phyloP scores from a whole-genome alignment of 2,888 invertebrate genomes.

The Dryadula phaetusa region DNA sequence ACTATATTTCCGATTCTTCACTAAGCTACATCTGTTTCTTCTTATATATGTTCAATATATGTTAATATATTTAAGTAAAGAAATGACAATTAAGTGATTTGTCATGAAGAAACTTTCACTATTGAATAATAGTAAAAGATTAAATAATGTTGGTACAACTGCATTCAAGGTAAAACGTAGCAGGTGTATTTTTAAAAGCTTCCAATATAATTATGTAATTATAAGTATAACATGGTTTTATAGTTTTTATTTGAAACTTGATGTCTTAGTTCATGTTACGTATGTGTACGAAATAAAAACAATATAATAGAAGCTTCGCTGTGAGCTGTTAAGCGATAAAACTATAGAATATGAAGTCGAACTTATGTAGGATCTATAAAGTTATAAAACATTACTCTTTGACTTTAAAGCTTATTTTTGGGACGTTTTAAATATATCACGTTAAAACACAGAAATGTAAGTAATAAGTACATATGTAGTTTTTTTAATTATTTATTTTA shows the following conservation, averaged over 20 bases:
- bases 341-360: no score
- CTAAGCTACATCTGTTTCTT: no score
- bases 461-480: no score
- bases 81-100: slow-evolving; percentile 4
- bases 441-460: no score
- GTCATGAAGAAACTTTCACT: slow-evolving; percentile 2
- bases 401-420: no score
- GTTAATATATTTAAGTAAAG: background rate
- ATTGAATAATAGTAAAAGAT: slow-evolving; percentile 14
- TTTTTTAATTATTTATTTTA: no score
- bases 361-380: no score
- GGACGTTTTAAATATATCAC: no score
- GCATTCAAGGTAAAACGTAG: slow-evolving; percentile 12
- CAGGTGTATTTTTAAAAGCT: slow-evolving; percentile 15
- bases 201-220: slow-evolving; percentile 29
- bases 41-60: background rate
- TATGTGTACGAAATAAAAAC: background rate
- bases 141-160: background rate
- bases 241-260: background rate
- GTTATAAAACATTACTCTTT: no score
- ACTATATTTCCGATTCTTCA: no score
- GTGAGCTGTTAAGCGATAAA: no score
- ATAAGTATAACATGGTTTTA: slow-evolving; percentile 34
- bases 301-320: background rate
- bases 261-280: slow-evolving; percentile 4